phyloP scores from a whole-genome alignment of 1,140 invertebrate species.

The Zaprionus ghesquierei region DNA sequence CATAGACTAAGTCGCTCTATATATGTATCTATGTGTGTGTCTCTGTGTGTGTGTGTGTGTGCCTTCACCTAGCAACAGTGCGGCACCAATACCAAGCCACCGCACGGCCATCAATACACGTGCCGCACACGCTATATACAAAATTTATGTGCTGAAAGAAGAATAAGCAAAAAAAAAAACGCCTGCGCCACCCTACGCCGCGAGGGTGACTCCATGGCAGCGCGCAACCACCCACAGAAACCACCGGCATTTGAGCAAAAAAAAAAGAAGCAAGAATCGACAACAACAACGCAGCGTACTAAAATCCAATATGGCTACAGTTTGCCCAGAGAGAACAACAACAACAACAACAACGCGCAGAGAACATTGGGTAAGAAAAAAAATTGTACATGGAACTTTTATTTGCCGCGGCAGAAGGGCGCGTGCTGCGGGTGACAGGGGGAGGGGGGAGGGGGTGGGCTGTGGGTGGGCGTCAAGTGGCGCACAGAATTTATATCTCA shows the following conservation, averaged over 20 bases:
- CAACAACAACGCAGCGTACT: slow-evolving; percentile 38
- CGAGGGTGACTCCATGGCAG: slow-evolving; percentile 49
- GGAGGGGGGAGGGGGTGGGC: neutral
- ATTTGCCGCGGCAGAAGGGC: slow-evolving; percentile 62
- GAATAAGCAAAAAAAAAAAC: slow-evolving; percentile 18
- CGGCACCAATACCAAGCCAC: slow-evolving; percentile 38
- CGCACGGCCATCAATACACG: slow-evolving; percentile 65
- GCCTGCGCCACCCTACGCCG: slow-evolving; percentile 51
- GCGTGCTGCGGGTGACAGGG: neutral
- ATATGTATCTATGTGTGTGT: neutral
- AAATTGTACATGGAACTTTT: slow-evolving; percentile 56
- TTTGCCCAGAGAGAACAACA: slow-evolving; percentile 51
- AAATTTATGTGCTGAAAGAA: slow-evolving; percentile 41
- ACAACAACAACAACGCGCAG: neutral
- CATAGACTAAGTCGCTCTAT: neutral
- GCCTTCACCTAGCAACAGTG: slow-evolving; percentile 28
- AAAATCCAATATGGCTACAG: slow-evolving; percentile 81
- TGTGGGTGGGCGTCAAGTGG: slow-evolving; percentile 40
- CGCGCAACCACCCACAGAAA: slow-evolving; percentile 58
- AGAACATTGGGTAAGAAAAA: slow-evolving; percentile 15
- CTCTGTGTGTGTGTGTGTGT: slow-evolving; percentile 8
- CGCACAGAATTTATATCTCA: slow-evolving; percentile 38
- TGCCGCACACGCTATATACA: slow-evolving; percentile 47
- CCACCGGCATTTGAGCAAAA: slow-evolving; percentile 69
- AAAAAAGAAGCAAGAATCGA: slow-evolving; percentile 25